Evolutionary conservation across 2,888 invertebrate species (phyloP).

Genomic region (Mimumesa dahlbomi): DNA sequence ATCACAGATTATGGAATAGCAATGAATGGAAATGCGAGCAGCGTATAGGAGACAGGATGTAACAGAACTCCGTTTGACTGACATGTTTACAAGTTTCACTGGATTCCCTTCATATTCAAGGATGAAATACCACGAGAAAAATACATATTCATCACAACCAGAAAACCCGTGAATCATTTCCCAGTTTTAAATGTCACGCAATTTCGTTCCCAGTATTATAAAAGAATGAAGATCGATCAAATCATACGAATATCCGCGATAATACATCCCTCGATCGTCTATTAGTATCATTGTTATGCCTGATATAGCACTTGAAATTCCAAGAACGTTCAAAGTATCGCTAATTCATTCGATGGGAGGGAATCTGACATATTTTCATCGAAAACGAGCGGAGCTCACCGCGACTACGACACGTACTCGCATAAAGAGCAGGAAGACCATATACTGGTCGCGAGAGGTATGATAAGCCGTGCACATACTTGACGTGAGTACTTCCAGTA

Average conservation of each 20-base stretch:
- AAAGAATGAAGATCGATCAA: too few species aligned
- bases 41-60: slow-evolving; percentile 19
- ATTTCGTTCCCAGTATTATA: too few species aligned
- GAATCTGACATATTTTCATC: slow-evolving; percentile 29
- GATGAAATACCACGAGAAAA: too few species aligned
- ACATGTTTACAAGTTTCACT: slow-evolving; percentile 40
- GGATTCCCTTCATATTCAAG: too few species aligned
- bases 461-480: slow-evolving; percentile 74
- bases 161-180: too few species aligned
- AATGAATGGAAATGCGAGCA: slow-evolving; percentile 51
- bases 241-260: too few species aligned
- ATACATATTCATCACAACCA: too few species aligned
- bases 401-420: slow-evolving; percentile 49
- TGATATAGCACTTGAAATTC: too few species aligned
- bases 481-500: slow-evolving; percentile 72
- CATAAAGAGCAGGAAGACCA: slow-evolving; percentile 75
- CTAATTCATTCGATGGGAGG: not conserved
- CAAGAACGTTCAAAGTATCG: too few species aligned
- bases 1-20: slow-evolving; percentile 42
- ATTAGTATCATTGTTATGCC: too few species aligned
- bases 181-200: too few species aligned
- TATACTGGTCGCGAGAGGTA: slow-evolving; percentile 66
- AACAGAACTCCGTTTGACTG: slow-evolving; percentile 28
- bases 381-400: slow-evolving; percentile 39
- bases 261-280: too few species aligned